Evolutionary conservation across 2,113 vertebrate species (phyloP), one percentile per base, ranked within the genome.

Genomic region (Triplophysa tibetana): DNA sequence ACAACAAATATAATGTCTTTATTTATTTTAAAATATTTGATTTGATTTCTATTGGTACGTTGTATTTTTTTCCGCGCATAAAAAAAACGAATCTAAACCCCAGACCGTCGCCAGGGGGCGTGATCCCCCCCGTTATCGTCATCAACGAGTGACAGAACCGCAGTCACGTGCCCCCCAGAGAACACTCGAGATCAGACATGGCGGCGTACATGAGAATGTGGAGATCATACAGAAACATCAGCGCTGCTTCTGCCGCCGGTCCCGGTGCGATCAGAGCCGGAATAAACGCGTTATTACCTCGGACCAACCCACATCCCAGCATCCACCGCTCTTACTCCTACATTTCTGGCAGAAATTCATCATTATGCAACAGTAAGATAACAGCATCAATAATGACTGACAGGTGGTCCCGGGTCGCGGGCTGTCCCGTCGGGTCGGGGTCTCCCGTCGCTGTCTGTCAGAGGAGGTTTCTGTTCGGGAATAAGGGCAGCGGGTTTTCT

Each of bases 101-200:
- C 33, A 38, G 6, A 38, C 1, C 1, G 33, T 1, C 33, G 33
- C 33, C 33, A 38, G 4, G 17, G 6, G 41, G 8, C 45, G 41
- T 33, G 26, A 14, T 24, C 24, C 24, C 7, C 41, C 14, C 23
- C 19, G 8, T 1, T 0, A 4, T 61, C 89, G 88, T 89, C 84
- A 92, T 90, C 85, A 91, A 78, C 11, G 16, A 4, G 24, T 38
- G 90, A 75, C 88, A 84, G 87, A 88, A 86, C 33, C 8, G 19
- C 23, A 0, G 41, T 83, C 77, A 84, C 77, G 5, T 85, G 74
- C 19, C 8, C 79, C 52, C 16, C 52, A 23, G 50, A 74, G 90
- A 90, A 90, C 26, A 6, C 85, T 91, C 88, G 38, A 92, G 90
- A 87, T 86, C 45, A 79, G 89, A 90, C 81, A 93, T 94, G 92